phyloP scores from a whole-genome alignment of 1,140 invertebrate species.

The Hycleus phaleratus region DNA sequence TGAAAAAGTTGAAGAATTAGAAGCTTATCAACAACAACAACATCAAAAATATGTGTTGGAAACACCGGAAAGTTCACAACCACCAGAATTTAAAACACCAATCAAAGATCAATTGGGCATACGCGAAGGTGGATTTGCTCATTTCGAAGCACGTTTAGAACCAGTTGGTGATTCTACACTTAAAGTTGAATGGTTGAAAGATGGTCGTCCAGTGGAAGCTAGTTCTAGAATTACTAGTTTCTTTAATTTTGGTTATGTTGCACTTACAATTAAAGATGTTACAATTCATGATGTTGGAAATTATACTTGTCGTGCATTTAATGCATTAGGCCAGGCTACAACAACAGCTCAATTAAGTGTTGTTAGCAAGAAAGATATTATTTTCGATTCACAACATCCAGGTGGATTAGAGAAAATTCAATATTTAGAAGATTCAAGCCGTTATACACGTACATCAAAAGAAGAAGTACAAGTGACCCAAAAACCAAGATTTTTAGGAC shows the following conservation, averaged over 20 bases:
- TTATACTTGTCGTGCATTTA: conserved; percentile 85
- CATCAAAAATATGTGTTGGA: conserved; percentile 70
- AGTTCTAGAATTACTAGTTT: conserved; percentile 90
- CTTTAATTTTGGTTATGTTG: conserved; percentile 95
- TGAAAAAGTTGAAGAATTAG: conserved; percentile 85
- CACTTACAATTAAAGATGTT: conserved; percentile 90
- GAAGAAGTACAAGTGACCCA: conserved; percentile 70
- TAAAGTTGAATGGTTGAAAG: conserved; percentile 91
- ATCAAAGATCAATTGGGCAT: conserved; percentile 84
- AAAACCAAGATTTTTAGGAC: conserved; percentile 77
- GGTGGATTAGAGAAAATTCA: conserved; percentile 84
- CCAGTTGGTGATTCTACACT: conserved; percentile 88
- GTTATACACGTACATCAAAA: conserved; percentile 54
- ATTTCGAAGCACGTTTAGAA: conserved; percentile 92
- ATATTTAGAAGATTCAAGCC: conserved; percentile 74
- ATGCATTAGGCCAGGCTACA: conserved; percentile 77
- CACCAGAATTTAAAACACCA: conserved; percentile 87
- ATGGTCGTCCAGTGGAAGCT: conserved; percentile 82
- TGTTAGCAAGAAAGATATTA: conserved; percentile 75
- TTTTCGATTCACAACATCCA: conserved; percentile 79
- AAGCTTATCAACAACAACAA: conserved; percentile 76
- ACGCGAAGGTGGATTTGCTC: conserved; percentile 88
- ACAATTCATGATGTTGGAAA: conserved; percentile 83
- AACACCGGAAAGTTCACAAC: conserved; percentile 64
- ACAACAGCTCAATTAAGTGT: conserved; percentile 85